Base-by-base conservation (phyloP, 2,888 invertebrate genomes). In the Latrodectus elegans region DNA sequence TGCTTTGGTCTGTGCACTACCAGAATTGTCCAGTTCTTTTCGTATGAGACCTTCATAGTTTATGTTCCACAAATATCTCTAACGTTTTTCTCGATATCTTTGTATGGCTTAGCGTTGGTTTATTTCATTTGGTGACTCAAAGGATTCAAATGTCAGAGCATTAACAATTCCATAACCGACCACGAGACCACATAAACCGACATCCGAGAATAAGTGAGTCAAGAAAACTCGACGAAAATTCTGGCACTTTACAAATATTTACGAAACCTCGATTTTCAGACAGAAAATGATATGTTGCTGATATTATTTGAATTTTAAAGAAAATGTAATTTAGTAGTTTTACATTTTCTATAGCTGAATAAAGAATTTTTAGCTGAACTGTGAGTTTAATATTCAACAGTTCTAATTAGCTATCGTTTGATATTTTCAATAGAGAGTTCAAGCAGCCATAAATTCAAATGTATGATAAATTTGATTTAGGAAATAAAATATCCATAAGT, bases 21-120 rank as follows among this genome's bases (percentile, higher is more conserved):
- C 90, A 95, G 92, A 78, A 94, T 93, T 0, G 96, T 96, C 96
- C 97, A 97, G 92, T 97, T 96, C 77, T 95, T 94, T 92, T 96
- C 95, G 92, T 96, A 95, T 6, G 97, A 93, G 12, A 97, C 96
- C 92, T 97, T 97, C 77, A 96, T 93, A 89, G 95, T 94, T 92
- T 95, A 97, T 96, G 92, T 97, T 95, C 97, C 97, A 97, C 91
- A 97, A 86, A 51, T 90, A 90, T 14, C 49, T 53, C n/a, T 88
- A 51, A 51, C 89, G 89, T 38, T 85, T 78, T 26, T 83, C 75
- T 10, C 90, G 38, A 15, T 89, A 65, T 11, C 53, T 77, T 38
- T 88, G 87, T 4, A 90, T 80, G 8, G 89, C 77, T 8, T 76
- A 82, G 12, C 88, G 60, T 64, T 89, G 83, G 15, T 38, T 74